Conservation (phyloP, 2,797 vertebrate genomes). For the Sciaenops ocellatus region DNA sequence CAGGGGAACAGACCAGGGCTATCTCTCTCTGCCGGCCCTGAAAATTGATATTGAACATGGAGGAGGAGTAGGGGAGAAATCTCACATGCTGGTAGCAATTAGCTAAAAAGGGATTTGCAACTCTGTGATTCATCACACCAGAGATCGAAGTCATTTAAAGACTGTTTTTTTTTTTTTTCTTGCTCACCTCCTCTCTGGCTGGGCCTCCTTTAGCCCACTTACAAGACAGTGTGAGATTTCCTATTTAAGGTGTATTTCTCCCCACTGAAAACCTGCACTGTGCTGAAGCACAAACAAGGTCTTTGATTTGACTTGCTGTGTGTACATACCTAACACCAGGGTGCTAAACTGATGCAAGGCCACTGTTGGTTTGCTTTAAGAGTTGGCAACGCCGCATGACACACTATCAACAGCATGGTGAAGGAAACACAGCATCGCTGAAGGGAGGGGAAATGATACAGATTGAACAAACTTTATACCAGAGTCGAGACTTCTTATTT, state of each 20-base stretch:
- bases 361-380: conserved; percentile 71
- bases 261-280: conserved; percentile 80
- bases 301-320: conserved; percentile 83
- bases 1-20: conserved; percentile 89
- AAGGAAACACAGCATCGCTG: conserved; percentile 61
- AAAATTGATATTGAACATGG: conserved; percentile 99
- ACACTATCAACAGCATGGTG: conserved; percentile 66
- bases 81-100: conserved; percentile 99
- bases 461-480: conserved; percentile 76
- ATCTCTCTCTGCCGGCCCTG: conserved; percentile 93
- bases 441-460: conserved; percentile 53
- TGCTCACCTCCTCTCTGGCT: conserved; percentile 78
- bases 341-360: conserved; percentile 70
- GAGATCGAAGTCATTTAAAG: conserved; percentile 95
- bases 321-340: conserved; percentile 81
- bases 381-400: conserved; percentile 68
- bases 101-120: conserved; percentile 98
- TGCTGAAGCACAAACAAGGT: conserved; percentile 79
- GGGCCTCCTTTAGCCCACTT: conserved; percentile 85
- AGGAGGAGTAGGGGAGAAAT: conserved; percentile 86
- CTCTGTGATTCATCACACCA: conserved; percentile 96
- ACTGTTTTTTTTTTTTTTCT: conserved; percentile 81
- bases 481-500: conserved; percentile 57
- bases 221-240: conserved; percentile 88
- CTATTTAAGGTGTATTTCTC: conserved; percentile 86